Evolutionary conservation across 2,113 vertebrate genomes (phyloP).

Genomic region (Salvelinus fontinalis): DNA sequence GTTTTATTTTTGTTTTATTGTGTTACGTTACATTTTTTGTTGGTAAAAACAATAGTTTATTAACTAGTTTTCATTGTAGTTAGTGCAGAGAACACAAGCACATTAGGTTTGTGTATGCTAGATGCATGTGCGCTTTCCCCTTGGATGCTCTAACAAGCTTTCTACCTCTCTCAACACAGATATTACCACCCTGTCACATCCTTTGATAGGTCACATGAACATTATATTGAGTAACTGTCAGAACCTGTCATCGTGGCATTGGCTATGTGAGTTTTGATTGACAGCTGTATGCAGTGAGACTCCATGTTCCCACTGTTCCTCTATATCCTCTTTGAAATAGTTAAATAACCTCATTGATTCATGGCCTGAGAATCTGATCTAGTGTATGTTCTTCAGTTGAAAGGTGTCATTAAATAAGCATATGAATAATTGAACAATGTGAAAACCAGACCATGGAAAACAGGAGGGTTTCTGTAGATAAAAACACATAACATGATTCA

Average conservation of each 20-base stretch:
- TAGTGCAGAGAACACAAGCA: too few relatives aligned
- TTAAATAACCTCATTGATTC: not conserved
- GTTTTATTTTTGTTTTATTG: not conserved
- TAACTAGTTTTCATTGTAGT: too few relatives aligned
- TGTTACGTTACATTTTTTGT: too few relatives aligned
- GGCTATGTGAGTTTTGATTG: conserved; percentile 19
- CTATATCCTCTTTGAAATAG: not conserved
- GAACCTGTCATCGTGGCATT: conserved; percentile 14
- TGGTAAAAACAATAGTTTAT: too few relatives aligned
- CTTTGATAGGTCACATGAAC: conserved; percentile 21
- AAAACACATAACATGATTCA: too few relatives aligned
- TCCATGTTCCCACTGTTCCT: not conserved
- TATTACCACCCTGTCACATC: not conserved
- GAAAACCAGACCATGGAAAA: not conserved
- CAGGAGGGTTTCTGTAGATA: not conserved
- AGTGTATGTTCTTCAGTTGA: not conserved
- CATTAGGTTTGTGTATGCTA: too few relatives aligned
- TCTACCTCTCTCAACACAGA: not conserved
- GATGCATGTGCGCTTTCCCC: not conserved
- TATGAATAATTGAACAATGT: not conserved
- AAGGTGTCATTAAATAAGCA: not conserved
- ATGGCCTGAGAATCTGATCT: not conserved
- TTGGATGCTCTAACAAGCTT: not conserved
- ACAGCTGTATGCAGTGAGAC: conserved; percentile 14
- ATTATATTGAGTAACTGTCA: conserved; percentile 46